Base-by-base conservation (phyloP, 2,888 invertebrate genomes). In the Anarsia innoxiella region DNA sequence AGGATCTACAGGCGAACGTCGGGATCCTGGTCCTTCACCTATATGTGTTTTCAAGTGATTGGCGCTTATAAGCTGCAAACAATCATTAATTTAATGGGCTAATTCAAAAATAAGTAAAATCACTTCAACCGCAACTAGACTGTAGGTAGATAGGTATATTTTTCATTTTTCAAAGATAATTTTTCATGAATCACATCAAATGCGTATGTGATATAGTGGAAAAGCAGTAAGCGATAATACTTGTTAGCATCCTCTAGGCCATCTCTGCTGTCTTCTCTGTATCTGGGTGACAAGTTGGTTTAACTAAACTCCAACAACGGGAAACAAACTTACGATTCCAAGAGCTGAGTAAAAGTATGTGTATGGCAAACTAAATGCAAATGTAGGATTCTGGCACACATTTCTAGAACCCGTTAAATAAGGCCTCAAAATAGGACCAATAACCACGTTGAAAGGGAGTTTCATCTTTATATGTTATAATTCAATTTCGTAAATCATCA, bases 311-410 rank as follows among this genome's bases (percentile, higher is more conserved):
- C n/a, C n/a, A n/a, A n/a, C n/a, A n/a, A n/a, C n/a, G n/a, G n/a
- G n/a, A n/a, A n/a, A n/a, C n/a, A 19, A 31, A 31, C 70, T 67
- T 60, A 79, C 78, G 46, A 78, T 60, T 25, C 78, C 78, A 40
- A 76, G 51, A 12, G 50, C 44, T 32, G 65, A 70, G 46, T 68
- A 77, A 8, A 71, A 46, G 39, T 67, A 73, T 4, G 68, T 72
- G 39, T 78, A 77, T 10, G 57, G 51, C 26, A 64, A 38, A 41
- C 72, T 68, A 23, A 65, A 45, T 12, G 49, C 39, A 56, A 78
- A 77, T 10, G 59, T 53, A 1, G 66, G 53, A 36, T 69, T 62
- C 33, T 64, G 55, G 40, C 79, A 79, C 44, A 77, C 66, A 14
- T 53, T 36, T 31, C 59, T 56, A 2, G 68, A 62, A 11, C 48